phyloP scores from a whole-genome alignment of 92 coral and sea anemone genomes.

The Plumapathes pennacea region DNA sequence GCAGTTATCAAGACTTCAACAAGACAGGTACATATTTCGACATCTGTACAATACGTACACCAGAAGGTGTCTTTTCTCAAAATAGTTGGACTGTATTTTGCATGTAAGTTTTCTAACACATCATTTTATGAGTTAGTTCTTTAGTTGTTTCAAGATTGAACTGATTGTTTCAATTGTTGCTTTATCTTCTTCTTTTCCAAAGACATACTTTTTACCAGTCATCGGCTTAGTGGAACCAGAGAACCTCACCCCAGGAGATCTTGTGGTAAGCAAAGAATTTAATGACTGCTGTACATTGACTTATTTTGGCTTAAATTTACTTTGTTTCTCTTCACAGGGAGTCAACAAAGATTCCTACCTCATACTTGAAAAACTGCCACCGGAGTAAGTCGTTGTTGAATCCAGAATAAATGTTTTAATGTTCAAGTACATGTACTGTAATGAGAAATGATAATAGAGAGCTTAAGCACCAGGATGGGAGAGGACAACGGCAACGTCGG shows the following conservation, averaged over 20 bases:
- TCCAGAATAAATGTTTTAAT: too few species aligned
- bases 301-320: not conserved
- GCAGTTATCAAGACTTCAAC: constrained; percentile 99
- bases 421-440: too few species aligned
- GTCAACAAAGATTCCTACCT: constrained; percentile 97
- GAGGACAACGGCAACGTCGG: too few species aligned
- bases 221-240: constrained; percentile 99
- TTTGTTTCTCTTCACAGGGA: constrained; percentile 54
- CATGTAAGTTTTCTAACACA: not conserved
- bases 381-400: constrained; percentile 71
- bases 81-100: too few species aligned
- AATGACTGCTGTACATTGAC: not conserved
- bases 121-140: too few species aligned
- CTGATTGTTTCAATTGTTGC: not conserved
- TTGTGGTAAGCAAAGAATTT: constrained; percentile 68
- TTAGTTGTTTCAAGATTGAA: too few species aligned
- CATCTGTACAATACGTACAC: not conserved
- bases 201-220: constrained; percentile 97
- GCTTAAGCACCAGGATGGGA: too few species aligned
- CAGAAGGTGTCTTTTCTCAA: not conserved
- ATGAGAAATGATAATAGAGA: too few species aligned
- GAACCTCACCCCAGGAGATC: constrained; percentile 92
- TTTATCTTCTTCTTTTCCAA: not conserved
- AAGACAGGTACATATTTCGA: constrained; percentile 73
- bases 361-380: constrained; percentile 92